Base-by-base conservation (phyloP, 1,140 invertebrate genomes). In the Pogonognathellus flavescens region DNA sequence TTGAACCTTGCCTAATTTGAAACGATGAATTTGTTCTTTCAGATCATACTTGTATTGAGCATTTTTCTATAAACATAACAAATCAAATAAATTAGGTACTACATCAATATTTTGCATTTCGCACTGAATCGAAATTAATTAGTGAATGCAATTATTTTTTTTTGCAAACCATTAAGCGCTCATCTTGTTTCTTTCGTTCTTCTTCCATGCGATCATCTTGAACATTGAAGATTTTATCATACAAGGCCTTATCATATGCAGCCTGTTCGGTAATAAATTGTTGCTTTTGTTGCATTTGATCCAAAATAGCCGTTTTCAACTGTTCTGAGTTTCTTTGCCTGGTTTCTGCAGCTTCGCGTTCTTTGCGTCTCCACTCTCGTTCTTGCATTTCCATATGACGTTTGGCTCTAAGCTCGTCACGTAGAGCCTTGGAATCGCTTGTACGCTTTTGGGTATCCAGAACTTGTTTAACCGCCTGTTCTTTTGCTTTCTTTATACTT, bases 11-110 rank as follows among this genome's bases (percentile, higher is more conserved):
- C 66, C 13, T 20, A 88, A 2, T 83, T 88, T 83, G 49, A 80
- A 85, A n/a, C 80, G n/a, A 80, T 88, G 88, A 80, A 88, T 87
- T 86, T 88, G 88, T 50, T 88, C 88, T 18, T 72, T 72, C 0
- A 88, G 82, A 59, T 86, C 88, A 41, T 82, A 86, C 59, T 84
- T 84, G 62, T 88, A 87, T n/a, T 86, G 84, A 8, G 86, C 86
- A 60, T 87, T 86, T 50, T 70, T 76, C 86, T 84, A 25, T 60
- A 49, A 22, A 84, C 13, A 59, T 4, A 20, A 7, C 11, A 70
- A 31, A 31, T 22, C n/a, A n/a, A n/a, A n/a, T n/a, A n/a, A n/a
- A n/a, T n/a, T n/a, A n/a, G n/a, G n/a, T n/a, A n/a, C n/a, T n/a
- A n/a, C 11, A 22, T 7, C 9, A 14, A 31, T 11, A 72, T 72